Conservation (phyloP, 2,888 invertebrate genomes). For the Lamproptera curius region DNA sequence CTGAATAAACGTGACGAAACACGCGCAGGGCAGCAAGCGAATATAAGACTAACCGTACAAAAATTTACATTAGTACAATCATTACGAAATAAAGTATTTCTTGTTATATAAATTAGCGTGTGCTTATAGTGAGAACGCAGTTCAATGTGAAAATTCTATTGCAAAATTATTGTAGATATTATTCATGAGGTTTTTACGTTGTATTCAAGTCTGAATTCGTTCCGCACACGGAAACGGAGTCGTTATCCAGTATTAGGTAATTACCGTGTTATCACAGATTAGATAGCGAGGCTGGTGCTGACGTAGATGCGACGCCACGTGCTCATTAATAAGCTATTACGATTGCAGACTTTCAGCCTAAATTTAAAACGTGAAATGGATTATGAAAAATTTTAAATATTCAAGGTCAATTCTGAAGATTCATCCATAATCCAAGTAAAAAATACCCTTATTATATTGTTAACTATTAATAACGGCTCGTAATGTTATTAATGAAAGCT, state of each 20-base stretch:
- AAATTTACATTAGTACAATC: neutral
- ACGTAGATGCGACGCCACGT: constrained; percentile 2
- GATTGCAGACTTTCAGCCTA: neutral
- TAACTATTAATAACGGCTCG: neutral
- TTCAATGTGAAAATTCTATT: too few species aligned
- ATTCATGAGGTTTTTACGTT: neutral
- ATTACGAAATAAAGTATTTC: neutral
- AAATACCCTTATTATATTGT: neutral
- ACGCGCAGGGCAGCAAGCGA: too few species aligned
- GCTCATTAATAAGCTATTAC: neutral
- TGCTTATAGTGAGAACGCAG: neutral
- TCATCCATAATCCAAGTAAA: neutral
- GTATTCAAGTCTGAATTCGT: neutral
- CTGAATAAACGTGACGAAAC: too few species aligned
- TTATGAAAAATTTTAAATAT: neutral
- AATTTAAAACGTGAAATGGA: neutral
- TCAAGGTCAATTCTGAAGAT: neutral
- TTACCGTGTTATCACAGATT: constrained; percentile 15
- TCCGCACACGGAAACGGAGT: constrained; percentile 13
- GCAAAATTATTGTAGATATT: neutral
- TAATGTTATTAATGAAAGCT: too few species aligned
- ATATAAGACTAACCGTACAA: neutral
- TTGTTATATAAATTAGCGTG: neutral
- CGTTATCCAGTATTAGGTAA: constrained; percentile 20
- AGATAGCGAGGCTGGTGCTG: constrained; percentile 7